Evolutionary conservation across 2,797 vertebrate genomes (phyloP), one percentile per base, ranked within the genome.

Genomic region (Danio kyathit): DNA sequence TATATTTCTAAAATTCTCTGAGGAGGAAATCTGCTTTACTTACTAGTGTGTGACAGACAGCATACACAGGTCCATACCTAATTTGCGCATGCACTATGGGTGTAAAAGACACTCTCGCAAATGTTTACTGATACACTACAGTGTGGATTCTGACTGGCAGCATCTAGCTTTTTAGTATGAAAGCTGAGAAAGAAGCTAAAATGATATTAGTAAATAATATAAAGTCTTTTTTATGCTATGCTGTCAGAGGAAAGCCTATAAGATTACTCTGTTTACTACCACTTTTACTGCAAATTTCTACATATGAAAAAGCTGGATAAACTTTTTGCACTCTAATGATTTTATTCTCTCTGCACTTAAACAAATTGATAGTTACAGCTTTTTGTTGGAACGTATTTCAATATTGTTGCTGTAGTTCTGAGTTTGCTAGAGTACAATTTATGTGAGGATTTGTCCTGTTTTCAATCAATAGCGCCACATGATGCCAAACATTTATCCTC

Each of bases 401-500:
- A 49, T 44, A 75, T 17, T 46, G 56, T 60, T 29, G 65, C 60
- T 52, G 40, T 75, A 67, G 73, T 63, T 77, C 82, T 67, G 51
- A 63, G 71, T 54, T 79, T 83, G 69, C 76, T n/a, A 67, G 72
- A 84, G 17, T 49, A 74, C 60, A 66, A 19, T 69, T 66, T 77
- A 63, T 76, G 44, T 80, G 48, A 78, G 82, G 52, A 59, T 79
- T 82, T 16, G 60, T 60, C 51, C 59, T 66, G 49, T 43, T 40
- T 54, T 54, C 60, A 59, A 86, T 84, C 85, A 79, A 81, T 86
- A 84, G 52, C 14, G 38, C 51, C 64, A 72, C 13, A 52, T 78
- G 61, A 81, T 66, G 64, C 66, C 29, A 74, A 77, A 76, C 77
- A 56, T 17, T 49, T 66, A 84, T 83, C 57, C 66, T 54, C 57